These are phyloP conservation scores for Pollachius pollachius DNA, from an alignment of 2,113 vertebrate genomes.

Conservation along the genomic window DNA sequence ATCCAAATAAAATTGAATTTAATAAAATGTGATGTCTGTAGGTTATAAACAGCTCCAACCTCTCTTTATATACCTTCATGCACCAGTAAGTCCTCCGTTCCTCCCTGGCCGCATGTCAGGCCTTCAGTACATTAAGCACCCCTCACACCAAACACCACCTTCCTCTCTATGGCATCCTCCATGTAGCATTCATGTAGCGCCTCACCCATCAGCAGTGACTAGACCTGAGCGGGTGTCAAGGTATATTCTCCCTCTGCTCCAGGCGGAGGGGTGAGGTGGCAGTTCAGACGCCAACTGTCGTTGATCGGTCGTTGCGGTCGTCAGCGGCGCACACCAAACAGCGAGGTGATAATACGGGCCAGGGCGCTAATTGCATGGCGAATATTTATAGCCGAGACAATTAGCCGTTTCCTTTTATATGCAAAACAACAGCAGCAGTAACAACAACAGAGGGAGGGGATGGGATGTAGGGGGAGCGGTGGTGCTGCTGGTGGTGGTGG, in stretches of 20 bases:
- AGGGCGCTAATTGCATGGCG: constrained; percentile 79
- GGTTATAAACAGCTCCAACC: no score
- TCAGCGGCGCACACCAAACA: constrained; percentile 62
- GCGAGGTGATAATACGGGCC: constrained; percentile 80
- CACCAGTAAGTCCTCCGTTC: no score
- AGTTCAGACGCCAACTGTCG: constrained; percentile 41
- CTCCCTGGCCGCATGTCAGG: no score
- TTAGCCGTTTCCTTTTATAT: constrained; percentile 83
- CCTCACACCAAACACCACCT: no score
- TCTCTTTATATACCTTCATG: no score
- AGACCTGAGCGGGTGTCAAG: no score
- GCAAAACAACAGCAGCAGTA: constrained; percentile 75
- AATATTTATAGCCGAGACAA: constrained; percentile 85
- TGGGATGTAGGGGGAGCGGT: constrained; percentile 12
- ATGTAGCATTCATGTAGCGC: constrained; percentile 20
- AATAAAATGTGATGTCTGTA: no score
- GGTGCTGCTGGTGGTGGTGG: constrained; percentile 18
- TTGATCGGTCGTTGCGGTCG: constrained; percentile 72
- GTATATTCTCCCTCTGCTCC: constrained; percentile 23
- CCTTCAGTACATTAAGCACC: no score
- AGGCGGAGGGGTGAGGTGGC: constrained; percentile 39
- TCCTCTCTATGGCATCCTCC: constrained; percentile 1
- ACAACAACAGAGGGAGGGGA: constrained; percentile 61
- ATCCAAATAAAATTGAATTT: no score
- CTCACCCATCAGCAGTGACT: no score